Base-by-base conservation (phyloP, 2,113 vertebrate genomes). In the Empidonax alnorum region DNA sequence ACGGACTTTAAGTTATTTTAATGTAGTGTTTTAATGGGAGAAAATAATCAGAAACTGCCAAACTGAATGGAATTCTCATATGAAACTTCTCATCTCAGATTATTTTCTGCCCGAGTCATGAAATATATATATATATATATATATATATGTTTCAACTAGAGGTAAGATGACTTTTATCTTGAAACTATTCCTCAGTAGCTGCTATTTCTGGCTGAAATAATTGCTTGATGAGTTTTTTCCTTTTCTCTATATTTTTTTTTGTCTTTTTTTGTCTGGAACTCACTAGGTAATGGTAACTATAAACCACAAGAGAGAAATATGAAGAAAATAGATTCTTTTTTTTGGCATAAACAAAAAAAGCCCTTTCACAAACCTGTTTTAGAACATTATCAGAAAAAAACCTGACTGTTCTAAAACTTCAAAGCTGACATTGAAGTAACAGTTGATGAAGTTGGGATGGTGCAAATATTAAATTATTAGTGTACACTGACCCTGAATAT, bases 381-480 rank as follows among this genome's bases (percentile, higher is more conserved):
- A 84, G 61, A 84, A 53, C 39, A 46, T 67, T 78, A 65, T 89
- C 69, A 63, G 33, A 49, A 23, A 74, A 87, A 89, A 87, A 89
- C 82, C 67, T 35, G 66, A 58, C 62, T 44, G 17, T 67, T 68
- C 68, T 87, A 14, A 61, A 81, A 91, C 89, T 95, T 96, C 91
- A 96, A 96, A 95, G 89, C 69, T 89, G 62, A 35, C 73, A 39
- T 67, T 81, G 73, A 80, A 96, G 56, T 89, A 85, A 46, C 84
- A 93, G 84, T 93, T 96, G 90, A 95, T 96, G 91, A 94, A 93
- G 50, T 83, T 1, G 6, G 65, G 72, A 80, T 93, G 85, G 71
- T 87, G 71, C 75, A 96, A 93, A 83, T 96, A 94, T 74, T 76
- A 83, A 87, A 89, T 82, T 87, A 78, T 65, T 89, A 55, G 24